Percentiles rank a stretch among this genome's conserved stretches.
Evolutionary conservation across 2,888 invertebrate genomes (phyloP).

Genomic region (Argyra leucocephala): DNA sequence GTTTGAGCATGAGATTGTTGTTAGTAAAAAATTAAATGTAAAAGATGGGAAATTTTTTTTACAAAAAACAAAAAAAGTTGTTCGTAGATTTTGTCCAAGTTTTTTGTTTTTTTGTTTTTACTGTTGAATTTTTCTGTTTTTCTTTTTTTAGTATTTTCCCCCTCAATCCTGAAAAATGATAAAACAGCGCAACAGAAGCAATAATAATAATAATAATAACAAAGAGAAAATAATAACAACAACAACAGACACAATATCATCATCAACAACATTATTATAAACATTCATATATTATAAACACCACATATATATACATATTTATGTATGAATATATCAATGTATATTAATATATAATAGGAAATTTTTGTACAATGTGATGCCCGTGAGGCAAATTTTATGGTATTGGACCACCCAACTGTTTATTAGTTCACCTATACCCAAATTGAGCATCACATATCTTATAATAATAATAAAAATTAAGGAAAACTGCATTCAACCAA

Average conservation of each 20-base stretch:
- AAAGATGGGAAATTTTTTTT: not conserved
- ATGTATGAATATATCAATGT: not conserved
- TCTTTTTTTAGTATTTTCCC: not conserved
- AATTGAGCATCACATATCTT: not conserved
- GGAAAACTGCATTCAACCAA: conserved; percentile 28
- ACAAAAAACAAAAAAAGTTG: not conserved
- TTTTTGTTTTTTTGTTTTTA: not conserved
- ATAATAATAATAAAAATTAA: conserved; percentile 23
- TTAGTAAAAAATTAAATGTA: not conserved
- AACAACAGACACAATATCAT: not conserved
- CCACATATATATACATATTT: not conserved
- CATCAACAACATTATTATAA: not conserved
- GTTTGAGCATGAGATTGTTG: not conserved
- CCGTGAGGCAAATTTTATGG: conserved; percentile 9
- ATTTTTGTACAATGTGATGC: not conserved
- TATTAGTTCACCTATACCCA: conserved; percentile 13
- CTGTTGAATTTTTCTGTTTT: not conserved
- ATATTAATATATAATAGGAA: not conserved
- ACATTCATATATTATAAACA: not conserved
- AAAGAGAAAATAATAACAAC: not conserved
- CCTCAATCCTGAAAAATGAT: not conserved
- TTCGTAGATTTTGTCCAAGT: not conserved
- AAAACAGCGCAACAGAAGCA: not conserved
- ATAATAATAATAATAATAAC: not conserved
- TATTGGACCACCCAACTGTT: conserved; percentile 11